Conservation (phyloP, 2,797 vertebrate species). For the Tiaroga cobitis region DNA sequence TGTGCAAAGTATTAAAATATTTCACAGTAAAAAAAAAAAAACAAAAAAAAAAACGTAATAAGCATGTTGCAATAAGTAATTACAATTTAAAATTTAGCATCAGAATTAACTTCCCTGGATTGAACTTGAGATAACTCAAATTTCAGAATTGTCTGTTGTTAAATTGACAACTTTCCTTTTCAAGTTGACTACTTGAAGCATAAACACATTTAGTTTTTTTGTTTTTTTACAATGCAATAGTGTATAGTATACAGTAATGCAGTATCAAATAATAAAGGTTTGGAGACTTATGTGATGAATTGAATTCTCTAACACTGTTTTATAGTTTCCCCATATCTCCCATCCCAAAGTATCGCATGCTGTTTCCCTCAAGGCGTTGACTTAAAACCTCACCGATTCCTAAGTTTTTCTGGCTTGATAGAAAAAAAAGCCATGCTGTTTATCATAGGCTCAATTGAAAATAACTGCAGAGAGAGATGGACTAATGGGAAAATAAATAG, state of each 20-base stretch:
- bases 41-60: too few relatives aligned
- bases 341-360: slow-evolving; percentile 12
- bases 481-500: slow-evolving; percentile 77
- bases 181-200: not conserved
- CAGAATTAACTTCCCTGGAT: not conserved
- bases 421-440: slow-evolving; percentile 71
- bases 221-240: too few relatives aligned
- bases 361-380: slow-evolving; percentile 66
- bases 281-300: not conserved
- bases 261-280: too few relatives aligned
- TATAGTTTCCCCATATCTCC: not conserved
- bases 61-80: not conserved
- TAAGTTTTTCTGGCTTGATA: slow-evolving; percentile 72
- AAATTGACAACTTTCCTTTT: not conserved
- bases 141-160: too few relatives aligned
- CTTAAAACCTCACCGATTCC: slow-evolving; percentile 69
- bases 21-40: not conserved
- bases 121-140: not conserved
- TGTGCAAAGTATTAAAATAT: not conserved
- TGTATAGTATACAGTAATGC: too few relatives aligned
- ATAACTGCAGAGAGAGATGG: slow-evolving; percentile 67
- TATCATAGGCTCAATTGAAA: slow-evolving; percentile 74
- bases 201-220: too few relatives aligned
- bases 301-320: not conserved
- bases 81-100: not conserved